Percentiles rank a stretch among this genome's conserved stretches.
Conservation (phyloP, 2,113 vertebrate genomes). For the Buteo buteo region DNA sequence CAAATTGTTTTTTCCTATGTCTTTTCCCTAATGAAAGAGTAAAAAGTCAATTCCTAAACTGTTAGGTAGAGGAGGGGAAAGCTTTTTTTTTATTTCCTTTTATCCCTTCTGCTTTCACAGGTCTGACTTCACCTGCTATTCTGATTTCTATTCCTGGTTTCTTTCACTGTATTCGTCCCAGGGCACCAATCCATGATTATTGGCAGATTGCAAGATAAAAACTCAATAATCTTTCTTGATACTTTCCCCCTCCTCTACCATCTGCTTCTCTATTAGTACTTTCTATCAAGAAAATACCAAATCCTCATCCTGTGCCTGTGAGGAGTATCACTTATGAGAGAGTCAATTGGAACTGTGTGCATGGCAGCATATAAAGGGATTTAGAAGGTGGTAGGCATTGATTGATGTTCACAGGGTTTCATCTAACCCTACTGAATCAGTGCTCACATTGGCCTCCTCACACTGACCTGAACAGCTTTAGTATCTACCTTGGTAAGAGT, state of each 20-base stretch:
- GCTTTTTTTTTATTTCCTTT: not conserved
- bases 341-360: not conserved
- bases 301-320: not conserved
- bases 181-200: not conserved
- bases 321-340: not conserved
- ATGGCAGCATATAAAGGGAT: not conserved
- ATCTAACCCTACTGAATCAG: not conserved
- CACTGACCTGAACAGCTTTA: not conserved
- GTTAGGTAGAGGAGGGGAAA: not conserved
- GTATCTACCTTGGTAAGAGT: not conserved
- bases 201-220: not conserved
- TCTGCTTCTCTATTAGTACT: not conserved
- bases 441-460: not conserved
- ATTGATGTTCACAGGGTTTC: not conserved
- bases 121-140: not conserved
- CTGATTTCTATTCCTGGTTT: not conserved
- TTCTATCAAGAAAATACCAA: not conserved
- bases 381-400: not conserved
- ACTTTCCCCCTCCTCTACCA: not conserved
- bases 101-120: not conserved
- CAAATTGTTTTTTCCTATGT: not conserved
- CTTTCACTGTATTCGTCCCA: not conserved
- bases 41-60: not conserved
- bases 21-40: not conserved
- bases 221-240: not conserved